Conservation (phyloP, 2,888 invertebrate species). For the Tridacna gigas region DNA sequence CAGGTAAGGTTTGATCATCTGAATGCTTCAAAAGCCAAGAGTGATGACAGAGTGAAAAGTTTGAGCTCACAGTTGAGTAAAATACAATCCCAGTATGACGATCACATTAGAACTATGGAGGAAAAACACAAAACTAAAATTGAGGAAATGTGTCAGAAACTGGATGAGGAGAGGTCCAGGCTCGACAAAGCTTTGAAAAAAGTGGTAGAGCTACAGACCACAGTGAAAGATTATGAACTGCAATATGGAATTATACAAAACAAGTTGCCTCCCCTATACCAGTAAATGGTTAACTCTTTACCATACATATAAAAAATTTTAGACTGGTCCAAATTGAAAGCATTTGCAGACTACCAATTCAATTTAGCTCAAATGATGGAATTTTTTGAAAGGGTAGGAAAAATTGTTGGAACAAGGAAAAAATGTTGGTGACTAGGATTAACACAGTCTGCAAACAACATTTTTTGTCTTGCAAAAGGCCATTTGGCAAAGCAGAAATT, state of each 20-base stretch:
- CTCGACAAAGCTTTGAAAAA: conserved; percentile 75
- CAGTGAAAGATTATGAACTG: conserved; percentile 75
- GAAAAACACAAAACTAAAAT: conserved; percentile 64
- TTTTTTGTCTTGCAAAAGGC: too few species aligned
- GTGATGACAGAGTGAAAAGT: conserved; percentile 63
- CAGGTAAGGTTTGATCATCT: conserved; percentile 52
- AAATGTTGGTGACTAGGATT: too few species aligned
- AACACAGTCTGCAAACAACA: too few species aligned
- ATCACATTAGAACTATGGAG: conserved; percentile 71
- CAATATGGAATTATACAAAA: conserved; percentile 69
- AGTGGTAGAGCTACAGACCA: conserved; percentile 74
- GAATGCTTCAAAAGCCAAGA: conserved; percentile 48
- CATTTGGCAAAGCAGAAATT: too few species aligned
- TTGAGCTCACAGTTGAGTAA: conserved; percentile 67
- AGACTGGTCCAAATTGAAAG: too few species aligned
- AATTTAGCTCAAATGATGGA: too few species aligned
- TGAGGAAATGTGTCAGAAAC: conserved; percentile 67
- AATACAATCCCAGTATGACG: conserved; percentile 72
- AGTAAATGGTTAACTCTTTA: conserved; percentile 3
- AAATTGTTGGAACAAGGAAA: too few species aligned
- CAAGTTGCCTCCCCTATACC: conserved; percentile 55
- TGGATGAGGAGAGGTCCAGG: conserved; percentile 74
- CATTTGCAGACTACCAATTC: too few species aligned
- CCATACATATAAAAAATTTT: too few species aligned
- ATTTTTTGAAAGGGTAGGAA: too few species aligned